Base-by-base conservation (phyloP, 53 echinoderm and acorn worm genomes). In the Holothuria scabra region DNA sequence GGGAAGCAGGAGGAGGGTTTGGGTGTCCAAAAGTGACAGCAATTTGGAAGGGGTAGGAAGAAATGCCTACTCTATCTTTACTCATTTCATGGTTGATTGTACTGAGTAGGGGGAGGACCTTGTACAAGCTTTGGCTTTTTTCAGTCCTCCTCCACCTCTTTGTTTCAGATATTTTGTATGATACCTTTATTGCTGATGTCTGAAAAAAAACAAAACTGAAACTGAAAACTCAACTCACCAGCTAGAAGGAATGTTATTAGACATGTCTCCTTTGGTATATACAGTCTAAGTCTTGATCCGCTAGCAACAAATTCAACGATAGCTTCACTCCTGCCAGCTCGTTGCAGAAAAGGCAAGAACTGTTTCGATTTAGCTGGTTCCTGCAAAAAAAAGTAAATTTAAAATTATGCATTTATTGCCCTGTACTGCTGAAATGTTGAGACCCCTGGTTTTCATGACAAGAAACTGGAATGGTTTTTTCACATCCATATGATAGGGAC, bases 241-340 rank as follows among this genome's bases (percentile, higher is more conserved):
- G 99, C 99, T 26, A 99, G 59, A 14, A 99, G 95, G 93, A 99
- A 95, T 87, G 99, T 99, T 13, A 99, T 89, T 26, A 99, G 87
- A 66, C 97, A 97, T 41, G 97, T 97, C 66, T 97, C 97, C 74
- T 97, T 97, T 82, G 94, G 94, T 57, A 97, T 79, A 55, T 89
- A 97, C 30, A 97, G 90, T 59, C 97, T 86, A 18, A 97, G 83
- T 28, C 97, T 84, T 12, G 97, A 97, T 30, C 97, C 97, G 82
- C 97, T 97, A 20, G 97, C 97, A 7, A 97, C 94, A 87, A 97
- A 97, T 68, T 99, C 99, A 33, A 99, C 99, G 13, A 90, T 89
- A 59, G 87, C 99, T 29, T 83, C 91, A 23, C 87, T 89, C 25
- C 93, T 90, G 13, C 99, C 99, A 31, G 99, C 99, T 66, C 99